Evolutionary conservation across 1,140 invertebrate genomes (phyloP), one percentile per base, ranked within the genome.

Genomic region (Euura lappo): DNA sequence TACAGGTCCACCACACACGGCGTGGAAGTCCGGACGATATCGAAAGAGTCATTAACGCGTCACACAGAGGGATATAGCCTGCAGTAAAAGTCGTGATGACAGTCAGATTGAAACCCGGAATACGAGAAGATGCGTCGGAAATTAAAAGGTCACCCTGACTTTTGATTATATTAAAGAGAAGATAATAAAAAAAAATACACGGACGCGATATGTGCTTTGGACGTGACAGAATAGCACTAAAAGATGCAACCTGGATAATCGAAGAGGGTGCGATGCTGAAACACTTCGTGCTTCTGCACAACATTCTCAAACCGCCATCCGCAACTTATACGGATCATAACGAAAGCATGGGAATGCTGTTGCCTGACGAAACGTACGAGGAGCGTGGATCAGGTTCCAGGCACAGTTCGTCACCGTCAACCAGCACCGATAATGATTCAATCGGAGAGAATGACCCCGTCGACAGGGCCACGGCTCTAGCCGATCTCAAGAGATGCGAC

Each of bases 331-430:
- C 8, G 42, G 43, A 43, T 42, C 43, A 45, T n/a, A 68, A 47
- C 67, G 64, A 42, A 76, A 75, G 42, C 76, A 86, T 84, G 85
- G 85, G 82, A 74, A 91, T 91, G 91, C 85, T 93, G 80, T 87
- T 91, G 83, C 91, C 91, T 68, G 91, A 92, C 85, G 90, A 92
- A 84, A 92, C 90, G 73, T 92, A 93, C 87, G 91, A 92, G 84
- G 86, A 90, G 77, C 80, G 78, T 70, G 79, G 80, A 46, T 79
- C 78, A 44, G 73, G 77, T 28, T 81, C 78, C 60, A 79, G 74
- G 13, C 71, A 69, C 10, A 78, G 77, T 64, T 78, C 71, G 10
- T 80, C 72, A 28, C 72, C 71, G 1, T 79, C 60, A 10, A 42
- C 13, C 66, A 42, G 66, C 66, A 68, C 5, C 8, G 66, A 28